Percentiles rank a stretch among this genome's conserved stretches.
Conservation (phyloP, 2,888 invertebrate genomes). For the Ophonus ardosiacus region DNA sequence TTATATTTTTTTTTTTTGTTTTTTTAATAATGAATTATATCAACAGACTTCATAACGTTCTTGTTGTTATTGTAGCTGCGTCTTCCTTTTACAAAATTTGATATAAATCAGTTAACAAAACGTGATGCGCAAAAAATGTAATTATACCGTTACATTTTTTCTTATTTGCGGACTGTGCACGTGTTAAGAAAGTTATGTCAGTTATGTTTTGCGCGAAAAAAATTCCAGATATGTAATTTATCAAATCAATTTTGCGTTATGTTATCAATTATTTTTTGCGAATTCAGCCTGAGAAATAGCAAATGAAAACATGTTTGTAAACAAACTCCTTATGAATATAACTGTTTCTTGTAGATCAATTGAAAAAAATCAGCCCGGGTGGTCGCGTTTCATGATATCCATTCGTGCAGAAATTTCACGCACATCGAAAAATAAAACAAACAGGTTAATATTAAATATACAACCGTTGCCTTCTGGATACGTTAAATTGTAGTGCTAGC, state of each 20-base stretch:
- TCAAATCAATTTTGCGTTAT: slow-evolving; percentile 42
- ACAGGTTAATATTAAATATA: slow-evolving; percentile 1
- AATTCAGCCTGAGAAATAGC: slow-evolving; percentile 13
- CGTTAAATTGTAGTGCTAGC: neutral
- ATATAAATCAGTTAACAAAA: slow-evolving; percentile 44
- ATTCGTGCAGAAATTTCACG: slow-evolving; percentile 38
- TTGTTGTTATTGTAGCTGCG: neutral
- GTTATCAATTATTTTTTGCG: slow-evolving; percentile 44
- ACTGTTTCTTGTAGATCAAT: slow-evolving; percentile 28
- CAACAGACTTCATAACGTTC: neutral
- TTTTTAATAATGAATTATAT: too few relatives aligned
- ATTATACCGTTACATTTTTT: slow-evolving; percentile 52
- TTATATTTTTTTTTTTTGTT: too few relatives aligned
- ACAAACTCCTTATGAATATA: slow-evolving; percentile 34
- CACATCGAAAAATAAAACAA: slow-evolving; percentile 18
- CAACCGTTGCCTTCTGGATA: neutral
- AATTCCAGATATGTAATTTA: slow-evolving; percentile 36
- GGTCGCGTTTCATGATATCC: slow-evolving; percentile 21
- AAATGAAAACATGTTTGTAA: slow-evolving; percentile 47
- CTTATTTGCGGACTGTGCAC: slow-evolving; percentile 12
- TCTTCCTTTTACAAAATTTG: slow-evolving; percentile 14
- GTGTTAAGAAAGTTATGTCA: slow-evolving; percentile 51
- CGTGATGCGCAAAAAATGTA: slow-evolving; percentile 26
- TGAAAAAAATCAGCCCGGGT: slow-evolving; percentile 44
- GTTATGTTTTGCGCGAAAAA: slow-evolving; percentile 41